Evolutionary conservation across 1,140 invertebrate species (phyloP).

Genomic region (Hylaeus volcanicus): DNA sequence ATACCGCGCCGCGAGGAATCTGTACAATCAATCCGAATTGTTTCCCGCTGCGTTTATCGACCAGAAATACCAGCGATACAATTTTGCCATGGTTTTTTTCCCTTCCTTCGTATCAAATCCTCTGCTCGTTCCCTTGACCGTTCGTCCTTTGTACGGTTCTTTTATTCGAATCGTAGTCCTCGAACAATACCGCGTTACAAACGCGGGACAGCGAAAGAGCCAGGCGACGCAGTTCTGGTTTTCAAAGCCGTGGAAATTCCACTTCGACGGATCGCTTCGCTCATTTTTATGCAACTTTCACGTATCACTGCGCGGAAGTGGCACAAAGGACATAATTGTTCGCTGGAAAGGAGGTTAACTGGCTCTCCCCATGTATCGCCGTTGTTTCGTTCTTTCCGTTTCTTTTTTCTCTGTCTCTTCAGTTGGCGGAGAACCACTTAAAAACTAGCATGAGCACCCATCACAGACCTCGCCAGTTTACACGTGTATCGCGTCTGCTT

Average conservation of each 20-base stretch:
- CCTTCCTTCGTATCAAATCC: background rate
- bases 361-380: constrained; percentile 9
- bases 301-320: constrained; percentile 23
- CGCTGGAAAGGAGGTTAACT: constrained; percentile 41
- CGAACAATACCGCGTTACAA: background rate
- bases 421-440: background rate
- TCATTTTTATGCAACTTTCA: constrained; percentile 21
- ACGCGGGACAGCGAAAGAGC: background rate
- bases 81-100: background rate
- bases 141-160: background rate
- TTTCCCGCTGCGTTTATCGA: background rate
- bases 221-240: background rate
- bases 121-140: background rate
- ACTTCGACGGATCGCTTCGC: background rate
- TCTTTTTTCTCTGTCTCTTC: background rate
- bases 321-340: constrained; percentile 36
- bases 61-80: background rate
- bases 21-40: constrained; percentile 11
- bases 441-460: constrained; percentile 17
- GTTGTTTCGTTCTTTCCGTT: background rate
- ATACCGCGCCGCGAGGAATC: background rate
- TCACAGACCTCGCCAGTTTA: background rate
- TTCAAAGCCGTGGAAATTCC: constrained; percentile 6
- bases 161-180: background rate
- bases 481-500: background rate